Evolutionary conservation across 2,113 vertebrate species (phyloP).

Genomic region (Gymnogyps californianus): DNA sequence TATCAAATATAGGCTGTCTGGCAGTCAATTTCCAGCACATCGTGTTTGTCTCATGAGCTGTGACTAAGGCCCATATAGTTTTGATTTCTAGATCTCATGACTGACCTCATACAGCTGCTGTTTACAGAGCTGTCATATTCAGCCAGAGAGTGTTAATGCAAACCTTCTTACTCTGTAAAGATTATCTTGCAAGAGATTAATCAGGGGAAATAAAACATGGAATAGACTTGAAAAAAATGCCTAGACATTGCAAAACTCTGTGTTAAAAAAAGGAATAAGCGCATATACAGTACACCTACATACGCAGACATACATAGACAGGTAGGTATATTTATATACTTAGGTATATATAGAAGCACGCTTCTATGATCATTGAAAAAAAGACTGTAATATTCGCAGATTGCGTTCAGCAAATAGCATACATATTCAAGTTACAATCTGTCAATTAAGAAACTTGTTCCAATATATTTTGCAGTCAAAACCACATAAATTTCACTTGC

Average conservation of each 20-base stretch:
- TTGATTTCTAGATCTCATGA: conserved; percentile 42
- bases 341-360: not conserved
- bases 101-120: conserved; percentile 10
- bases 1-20: conserved; percentile 2
- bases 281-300: not conserved
- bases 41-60: not conserved
- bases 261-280: not conserved
- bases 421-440: not conserved
- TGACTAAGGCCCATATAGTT: conserved; percentile 2
- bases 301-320: not conserved
- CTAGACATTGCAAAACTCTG: not conserved
- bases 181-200: not conserved
- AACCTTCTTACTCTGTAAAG: not conserved
- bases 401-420: not conserved
- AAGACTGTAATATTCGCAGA: not conserved
- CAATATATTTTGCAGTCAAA: not conserved
- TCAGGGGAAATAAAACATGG: conserved; percentile 2
- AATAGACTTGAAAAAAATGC: not conserved
- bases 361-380: not conserved
- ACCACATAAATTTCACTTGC: not conserved
- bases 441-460: conserved; percentile 2
- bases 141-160: not conserved
- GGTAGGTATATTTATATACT: not conserved
- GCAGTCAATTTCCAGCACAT: conserved; percentile 1
- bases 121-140: not conserved